These are phyloP conservation scores for Colostygia pectinataria DNA, from an alignment of 2,888 invertebrate species.

Conservation along the genomic window DNA sequence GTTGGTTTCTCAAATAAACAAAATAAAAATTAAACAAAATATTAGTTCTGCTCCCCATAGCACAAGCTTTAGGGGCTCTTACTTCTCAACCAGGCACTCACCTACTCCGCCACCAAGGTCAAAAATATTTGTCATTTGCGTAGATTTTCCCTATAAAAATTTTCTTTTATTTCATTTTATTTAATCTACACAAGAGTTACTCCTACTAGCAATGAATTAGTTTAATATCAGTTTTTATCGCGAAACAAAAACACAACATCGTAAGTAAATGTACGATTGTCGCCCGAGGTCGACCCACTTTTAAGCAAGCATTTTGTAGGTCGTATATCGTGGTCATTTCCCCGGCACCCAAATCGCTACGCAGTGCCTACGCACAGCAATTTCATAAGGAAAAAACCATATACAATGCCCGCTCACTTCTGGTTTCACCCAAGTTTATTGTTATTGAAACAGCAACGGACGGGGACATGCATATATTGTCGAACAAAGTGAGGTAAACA, in stretches of 20 bases:
- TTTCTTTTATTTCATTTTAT: no score
- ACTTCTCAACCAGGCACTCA: no score
- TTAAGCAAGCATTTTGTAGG: conserved; percentile 66
- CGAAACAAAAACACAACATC: conserved; percentile 49
- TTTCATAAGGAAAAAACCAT: conserved; percentile 19
- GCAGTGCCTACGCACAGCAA: conserved; percentile 26
- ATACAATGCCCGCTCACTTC: conserved; percentile 25
- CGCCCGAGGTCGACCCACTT: conserved; percentile 66
- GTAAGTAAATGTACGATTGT: conserved; percentile 38
- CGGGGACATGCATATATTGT: conserved; percentile 47
- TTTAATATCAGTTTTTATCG: conserved; percentile 4
- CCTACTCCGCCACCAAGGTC: no score
- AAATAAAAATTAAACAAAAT: no score
- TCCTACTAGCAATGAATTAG: no score
- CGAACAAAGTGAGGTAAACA: conserved; percentile 26
- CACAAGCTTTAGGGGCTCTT: no score
- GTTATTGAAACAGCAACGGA: conserved; percentile 44
- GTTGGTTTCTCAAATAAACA: no score
- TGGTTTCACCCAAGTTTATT: conserved; percentile 15
- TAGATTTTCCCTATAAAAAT: no score
- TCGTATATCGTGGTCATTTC: conserved; percentile 68
- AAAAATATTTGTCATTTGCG: no score
- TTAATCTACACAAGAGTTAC: no score
- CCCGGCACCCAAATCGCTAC: conserved; percentile 42
- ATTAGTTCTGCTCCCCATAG: no score